Percentiles rank a stretch among this genome's conserved stretches.
Conservation (phyloP, 2,888 invertebrate genomes). For the Phyllotreta striolata region DNA sequence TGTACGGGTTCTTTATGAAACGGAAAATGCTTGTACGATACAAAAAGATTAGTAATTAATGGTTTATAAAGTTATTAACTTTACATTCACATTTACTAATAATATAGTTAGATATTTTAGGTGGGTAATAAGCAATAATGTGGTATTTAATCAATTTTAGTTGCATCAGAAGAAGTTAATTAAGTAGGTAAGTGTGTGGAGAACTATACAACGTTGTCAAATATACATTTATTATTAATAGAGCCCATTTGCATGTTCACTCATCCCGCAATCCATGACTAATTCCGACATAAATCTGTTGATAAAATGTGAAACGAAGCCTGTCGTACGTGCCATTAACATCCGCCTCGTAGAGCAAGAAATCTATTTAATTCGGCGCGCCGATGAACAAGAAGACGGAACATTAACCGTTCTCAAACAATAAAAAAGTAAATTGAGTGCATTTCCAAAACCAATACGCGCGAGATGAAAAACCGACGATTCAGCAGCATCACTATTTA, state of each 20-base stretch:
- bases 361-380: constrained; percentile 38
- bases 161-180: too few relatives aligned
- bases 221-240: constrained; percentile 35
- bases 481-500: constrained; percentile 35
- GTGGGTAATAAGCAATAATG: too few relatives aligned
- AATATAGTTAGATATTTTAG: too few relatives aligned
- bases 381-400: constrained; percentile 41
- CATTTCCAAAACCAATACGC: constrained; percentile 44
- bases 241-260: constrained; percentile 40
- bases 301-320: constrained; percentile 54
- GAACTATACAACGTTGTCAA: not conserved
- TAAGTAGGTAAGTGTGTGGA: too few relatives aligned
- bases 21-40: too few relatives aligned
- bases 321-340: constrained; percentile 44
- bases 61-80: too few relatives aligned
- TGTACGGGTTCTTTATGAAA: not conserved
- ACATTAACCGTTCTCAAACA: constrained; percentile 44
- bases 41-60: too few relatives aligned
- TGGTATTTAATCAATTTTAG: too few relatives aligned
- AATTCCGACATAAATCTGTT: constrained; percentile 53
- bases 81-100: too few relatives aligned
- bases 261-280: constrained; percentile 50
- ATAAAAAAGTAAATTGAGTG: constrained; percentile 50
- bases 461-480: constrained; percentile 38
- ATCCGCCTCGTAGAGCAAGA: constrained; percentile 45